These are phyloP conservation scores for Diachasmimorpha longicaudata DNA, from an alignment of 1,140 invertebrate species.

Conservation along the genomic window DNA sequence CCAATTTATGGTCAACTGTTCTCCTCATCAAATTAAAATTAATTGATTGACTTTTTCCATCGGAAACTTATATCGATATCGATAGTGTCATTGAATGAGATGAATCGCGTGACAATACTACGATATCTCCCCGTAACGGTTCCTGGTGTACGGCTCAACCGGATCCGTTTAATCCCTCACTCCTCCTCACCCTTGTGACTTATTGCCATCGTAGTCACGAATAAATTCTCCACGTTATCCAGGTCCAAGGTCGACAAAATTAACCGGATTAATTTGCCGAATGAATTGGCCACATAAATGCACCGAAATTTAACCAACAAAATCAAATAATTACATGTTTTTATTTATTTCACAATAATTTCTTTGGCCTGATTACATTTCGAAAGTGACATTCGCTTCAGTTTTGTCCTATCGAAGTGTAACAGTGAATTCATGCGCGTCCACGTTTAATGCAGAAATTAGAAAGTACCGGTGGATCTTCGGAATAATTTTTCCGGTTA, in stretches of 20 bases:
- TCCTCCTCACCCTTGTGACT: not conserved
- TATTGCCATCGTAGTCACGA: conserved; percentile 18
- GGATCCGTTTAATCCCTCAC: conserved; percentile 13
- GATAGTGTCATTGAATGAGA: conserved; percentile 23
- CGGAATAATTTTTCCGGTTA: not conserved
- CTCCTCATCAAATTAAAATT: not conserved
- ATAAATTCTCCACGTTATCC: conserved; percentile 3
- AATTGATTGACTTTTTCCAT: not conserved
- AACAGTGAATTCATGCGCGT: conserved; percentile 10
- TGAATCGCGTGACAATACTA: conserved; percentile 29
- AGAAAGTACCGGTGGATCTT: conserved; percentile 2
- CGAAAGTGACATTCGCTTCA: conserved; percentile 20
- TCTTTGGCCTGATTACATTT: conserved; percentile 14
- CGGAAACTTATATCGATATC: not conserved
- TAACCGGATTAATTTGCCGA: too few relatives aligned
- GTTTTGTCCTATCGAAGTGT: conserved; percentile 6
- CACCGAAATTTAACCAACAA: too few relatives aligned
- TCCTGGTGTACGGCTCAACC: conserved; percentile 31
- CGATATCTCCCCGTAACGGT: conserved; percentile 37
- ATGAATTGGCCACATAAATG: too few relatives aligned
- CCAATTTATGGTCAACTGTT: too few relatives aligned
- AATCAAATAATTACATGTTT: not conserved
- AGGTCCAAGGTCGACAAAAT: conserved; percentile 24
- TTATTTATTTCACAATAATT: conserved; percentile 11
- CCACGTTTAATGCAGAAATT: conserved; percentile 12